These are phyloP conservation scores for Silurus glanis DNA, from an alignment of 2,113 vertebrate genomes.

Conservation along the genomic window DNA sequence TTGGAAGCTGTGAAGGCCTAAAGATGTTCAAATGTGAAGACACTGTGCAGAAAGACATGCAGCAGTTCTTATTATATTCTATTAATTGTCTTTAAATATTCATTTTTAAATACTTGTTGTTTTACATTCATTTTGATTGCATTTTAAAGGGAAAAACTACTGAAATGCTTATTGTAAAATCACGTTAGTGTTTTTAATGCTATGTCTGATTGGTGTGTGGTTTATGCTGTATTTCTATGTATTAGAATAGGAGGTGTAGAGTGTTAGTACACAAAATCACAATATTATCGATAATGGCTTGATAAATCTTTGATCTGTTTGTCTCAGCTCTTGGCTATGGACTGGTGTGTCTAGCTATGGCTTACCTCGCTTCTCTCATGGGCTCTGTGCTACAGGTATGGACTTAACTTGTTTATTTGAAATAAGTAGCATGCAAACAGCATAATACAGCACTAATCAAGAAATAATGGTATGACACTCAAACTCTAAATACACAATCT, in stretches of 20 bases:
- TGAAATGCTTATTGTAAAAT: not conserved
- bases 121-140: not conserved
- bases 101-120: not conserved
- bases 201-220: too few species aligned
- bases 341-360: conserved; percentile 93
- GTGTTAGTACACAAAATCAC: not conserved
- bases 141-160: not conserved
- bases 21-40: not conserved
- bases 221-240: not conserved
- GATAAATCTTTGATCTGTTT: not conserved
- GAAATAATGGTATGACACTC: not conserved
- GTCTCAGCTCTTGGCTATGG: conserved; percentile 84
- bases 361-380: conserved; percentile 89
- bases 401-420: not conserved
- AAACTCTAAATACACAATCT: not conserved
- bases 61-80: not conserved
- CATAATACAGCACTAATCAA: not conserved
- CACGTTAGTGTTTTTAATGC: too few species aligned
- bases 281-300: not conserved
- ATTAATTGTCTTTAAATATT: not conserved
- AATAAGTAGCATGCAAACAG: not conserved
- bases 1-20: not conserved
- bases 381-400: conserved; percentile 90
- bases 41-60: not conserved
- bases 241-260: not conserved